These are phyloP conservation scores for Eptesicus fuscus DNA, from an alignment of 2,113 vertebrate species.

Conservation along the genomic window DNA sequence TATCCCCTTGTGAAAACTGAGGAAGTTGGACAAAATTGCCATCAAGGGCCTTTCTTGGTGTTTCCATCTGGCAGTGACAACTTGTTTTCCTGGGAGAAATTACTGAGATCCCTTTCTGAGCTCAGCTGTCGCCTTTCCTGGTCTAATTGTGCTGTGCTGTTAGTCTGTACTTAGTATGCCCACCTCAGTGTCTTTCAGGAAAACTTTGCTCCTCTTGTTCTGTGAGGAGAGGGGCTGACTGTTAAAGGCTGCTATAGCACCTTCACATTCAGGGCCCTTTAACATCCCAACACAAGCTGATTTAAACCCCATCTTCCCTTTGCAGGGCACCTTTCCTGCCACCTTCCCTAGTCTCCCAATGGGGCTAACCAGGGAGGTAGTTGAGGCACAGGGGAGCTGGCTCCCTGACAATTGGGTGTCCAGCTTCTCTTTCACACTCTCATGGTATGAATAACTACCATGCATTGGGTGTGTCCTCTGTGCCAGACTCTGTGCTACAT, in stretches of 20 bases:
- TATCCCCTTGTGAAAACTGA: background rate
- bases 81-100: background rate
- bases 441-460: background rate
- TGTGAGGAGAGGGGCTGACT: background rate
- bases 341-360: background rate
- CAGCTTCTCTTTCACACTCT: background rate
- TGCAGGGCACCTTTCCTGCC: background rate
- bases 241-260: background rate
- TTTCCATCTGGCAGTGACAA: background rate
- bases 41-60: background rate
- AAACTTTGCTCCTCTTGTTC: background rate
- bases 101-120: background rate
- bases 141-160: background rate
- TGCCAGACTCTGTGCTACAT: background rate
- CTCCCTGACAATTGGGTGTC: background rate
- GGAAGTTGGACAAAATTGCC: background rate
- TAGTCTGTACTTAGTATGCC: background rate
- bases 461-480: background rate
- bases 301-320: background rate
- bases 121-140: background rate
- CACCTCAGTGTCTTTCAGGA: background rate
- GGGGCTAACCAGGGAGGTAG: fast-evolving
- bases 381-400: background rate
- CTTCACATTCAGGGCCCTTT: background rate
- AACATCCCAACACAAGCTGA: background rate